These are phyloP conservation scores for Liasis olivaceus DNA, from an alignment of 2,797 vertebrate genomes.

Conservation along the genomic window DNA sequence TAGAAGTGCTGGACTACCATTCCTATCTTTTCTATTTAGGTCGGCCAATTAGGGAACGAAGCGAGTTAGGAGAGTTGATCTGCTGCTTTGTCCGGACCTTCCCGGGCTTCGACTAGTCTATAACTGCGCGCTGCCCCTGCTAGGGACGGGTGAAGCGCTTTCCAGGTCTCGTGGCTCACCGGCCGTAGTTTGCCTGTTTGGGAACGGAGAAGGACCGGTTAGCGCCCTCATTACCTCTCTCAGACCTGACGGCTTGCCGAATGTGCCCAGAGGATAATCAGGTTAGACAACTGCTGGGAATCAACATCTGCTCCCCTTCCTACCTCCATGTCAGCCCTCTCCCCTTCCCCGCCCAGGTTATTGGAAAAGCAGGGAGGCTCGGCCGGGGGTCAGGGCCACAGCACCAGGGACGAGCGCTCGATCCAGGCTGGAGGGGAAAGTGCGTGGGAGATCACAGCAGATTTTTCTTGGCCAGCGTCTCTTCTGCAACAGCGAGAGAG, in stretches of 20 bases:
- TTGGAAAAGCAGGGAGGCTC: constrained; percentile 62
- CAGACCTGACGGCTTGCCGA: constrained; percentile 68
- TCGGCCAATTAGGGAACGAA: constrained; percentile 44
- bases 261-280: constrained; percentile 82
- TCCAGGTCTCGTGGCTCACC: background rate
- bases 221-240: constrained; percentile 82
- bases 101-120: background rate
- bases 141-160: background rate
- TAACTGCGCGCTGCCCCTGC: background rate
- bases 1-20: constrained; percentile 41
- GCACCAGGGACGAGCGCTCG: constrained; percentile 71
- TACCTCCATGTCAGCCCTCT: constrained; percentile 72
- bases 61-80: background rate
- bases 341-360: constrained; percentile 64
- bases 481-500: background rate
- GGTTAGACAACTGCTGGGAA: constrained; percentile 77
- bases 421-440: constrained; percentile 61
- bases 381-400: constrained; percentile 70
- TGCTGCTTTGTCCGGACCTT: background rate
- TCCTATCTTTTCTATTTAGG: background rate
- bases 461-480: constrained; percentile 41
- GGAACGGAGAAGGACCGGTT: constrained; percentile 78
- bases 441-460: constrained; percentile 68
- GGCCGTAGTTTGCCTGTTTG: constrained; percentile 57
- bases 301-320: constrained; percentile 77